These are phyloP conservation scores for Tinamus guttatus DNA, from an alignment of 2,113 vertebrate species.

Conservation along the genomic window DNA sequence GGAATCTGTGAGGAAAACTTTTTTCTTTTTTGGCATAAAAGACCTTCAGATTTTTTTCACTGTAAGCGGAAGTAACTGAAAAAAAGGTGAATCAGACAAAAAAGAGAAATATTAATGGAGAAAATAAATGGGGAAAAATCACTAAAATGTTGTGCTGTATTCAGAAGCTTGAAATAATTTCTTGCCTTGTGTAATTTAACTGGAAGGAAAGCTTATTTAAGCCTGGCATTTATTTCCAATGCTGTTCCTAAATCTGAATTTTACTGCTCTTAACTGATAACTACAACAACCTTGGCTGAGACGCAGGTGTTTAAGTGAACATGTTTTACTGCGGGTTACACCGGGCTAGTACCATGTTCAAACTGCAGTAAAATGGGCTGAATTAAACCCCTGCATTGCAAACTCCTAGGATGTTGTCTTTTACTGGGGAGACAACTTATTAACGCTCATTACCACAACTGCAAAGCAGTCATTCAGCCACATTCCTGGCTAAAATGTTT, in stretches of 20 bases:
- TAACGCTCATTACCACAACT: neutral
- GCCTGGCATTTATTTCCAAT: neutral
- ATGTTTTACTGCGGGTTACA: neutral
- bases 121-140: neutral
- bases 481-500: neutral
- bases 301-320: fast-evolving
- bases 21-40: neutral
- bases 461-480: neutral
- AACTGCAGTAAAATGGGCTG: neutral
- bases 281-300: neutral
- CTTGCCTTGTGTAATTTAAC: neutral
- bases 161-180: neutral
- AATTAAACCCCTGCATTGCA: neutral
- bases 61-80: neutral
- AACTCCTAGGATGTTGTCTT: fast-evolving
- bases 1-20: neutral
- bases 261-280: neutral
- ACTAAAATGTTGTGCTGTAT: fast-evolving
- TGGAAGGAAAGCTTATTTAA: neutral
- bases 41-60: neutral
- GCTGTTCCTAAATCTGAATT: neutral
- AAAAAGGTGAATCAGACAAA: fast-evolving
- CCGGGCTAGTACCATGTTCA: fast-evolving
- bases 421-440: neutral
- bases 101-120: neutral